Conservation (phyloP, 2,888 invertebrate genomes). For the Eledone cirrhosa region DNA sequence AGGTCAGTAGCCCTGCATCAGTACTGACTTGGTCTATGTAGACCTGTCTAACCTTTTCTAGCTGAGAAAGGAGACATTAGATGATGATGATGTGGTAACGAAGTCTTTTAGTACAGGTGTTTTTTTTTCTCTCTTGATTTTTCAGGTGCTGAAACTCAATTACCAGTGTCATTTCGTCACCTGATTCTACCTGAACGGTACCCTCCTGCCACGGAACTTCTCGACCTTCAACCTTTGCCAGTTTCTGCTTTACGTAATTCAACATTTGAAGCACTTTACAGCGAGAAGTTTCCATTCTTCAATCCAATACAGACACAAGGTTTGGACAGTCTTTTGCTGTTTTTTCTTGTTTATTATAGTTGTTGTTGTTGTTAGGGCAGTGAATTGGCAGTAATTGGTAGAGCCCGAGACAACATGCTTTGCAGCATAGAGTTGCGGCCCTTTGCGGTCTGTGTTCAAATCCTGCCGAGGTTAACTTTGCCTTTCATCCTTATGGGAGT, state of each 20-base stretch:
- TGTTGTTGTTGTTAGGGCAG: background rate
- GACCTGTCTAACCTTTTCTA: no score
- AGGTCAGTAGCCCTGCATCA: no score
- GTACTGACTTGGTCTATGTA: no score
- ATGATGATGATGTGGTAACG: no score
- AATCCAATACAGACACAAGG: constrained; percentile 98
- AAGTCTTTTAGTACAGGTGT: no score
- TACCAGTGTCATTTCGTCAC: constrained; percentile 97
- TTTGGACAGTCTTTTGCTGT: constrained; percentile 39
- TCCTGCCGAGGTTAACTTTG: no score
- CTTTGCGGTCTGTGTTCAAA: no score
- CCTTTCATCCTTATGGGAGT: no score
- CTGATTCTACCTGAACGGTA: constrained; percentile 97
- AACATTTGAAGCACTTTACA: constrained; percentile 85
- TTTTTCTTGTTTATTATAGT: background rate
- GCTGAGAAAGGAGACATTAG: no score
- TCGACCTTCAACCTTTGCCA: constrained; percentile 96
- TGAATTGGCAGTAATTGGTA: no score
- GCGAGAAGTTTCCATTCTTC: constrained; percentile 88
- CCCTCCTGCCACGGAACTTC: constrained; percentile 93
- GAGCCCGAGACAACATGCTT: no score
- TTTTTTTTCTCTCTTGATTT: constrained; percentile 11
- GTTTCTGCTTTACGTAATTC: constrained; percentile 87
- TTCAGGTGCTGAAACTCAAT: constrained; percentile 87
- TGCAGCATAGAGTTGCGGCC: no score